These are phyloP conservation scores for Acropora tenuis DNA, from an alignment of 64 coral and sea anemone species.

Conservation along the genomic window DNA sequence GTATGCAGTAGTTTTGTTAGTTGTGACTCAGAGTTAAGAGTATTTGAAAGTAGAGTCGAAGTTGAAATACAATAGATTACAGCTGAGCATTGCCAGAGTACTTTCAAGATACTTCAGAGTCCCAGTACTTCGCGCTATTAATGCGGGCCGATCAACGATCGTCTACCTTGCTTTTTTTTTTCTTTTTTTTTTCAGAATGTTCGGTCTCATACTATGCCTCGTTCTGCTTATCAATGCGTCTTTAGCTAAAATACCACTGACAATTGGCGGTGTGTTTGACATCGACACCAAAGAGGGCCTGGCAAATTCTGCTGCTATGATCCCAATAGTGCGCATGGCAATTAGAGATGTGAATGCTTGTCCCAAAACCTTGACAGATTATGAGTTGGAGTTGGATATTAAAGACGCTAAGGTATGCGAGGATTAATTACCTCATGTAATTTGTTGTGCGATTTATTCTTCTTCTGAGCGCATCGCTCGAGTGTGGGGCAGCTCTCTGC, in stretches of 20 bases:
- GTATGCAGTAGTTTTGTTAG: too few species aligned
- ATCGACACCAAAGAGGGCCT: conserved; percentile 41
- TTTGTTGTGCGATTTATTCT: too few species aligned
- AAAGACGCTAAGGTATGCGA: conserved; percentile 73
- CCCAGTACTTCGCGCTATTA: too few species aligned
- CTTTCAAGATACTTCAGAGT: too few species aligned
- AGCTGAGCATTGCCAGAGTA: too few species aligned
- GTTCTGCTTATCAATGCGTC: background rate
- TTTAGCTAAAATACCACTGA: conserved; percentile 37
- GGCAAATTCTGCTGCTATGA: conserved; percentile 75
- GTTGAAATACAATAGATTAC: too few species aligned
- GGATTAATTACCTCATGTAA: background rate
- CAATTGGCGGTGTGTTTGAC: conserved; percentile 76
- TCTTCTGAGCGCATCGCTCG: too few species aligned
- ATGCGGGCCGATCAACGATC: background rate
- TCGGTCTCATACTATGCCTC: background rate
- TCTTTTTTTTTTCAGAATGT: background rate
- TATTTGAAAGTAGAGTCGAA: too few species aligned
- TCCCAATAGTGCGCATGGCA: conserved; percentile 73
- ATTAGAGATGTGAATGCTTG: conserved; percentile 64
- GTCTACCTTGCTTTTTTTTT: background rate
- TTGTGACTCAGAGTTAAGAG: too few species aligned
- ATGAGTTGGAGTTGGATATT: conserved; percentile 70
- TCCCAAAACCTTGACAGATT: conserved; percentile 61
- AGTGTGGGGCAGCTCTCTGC: too few species aligned